phyloP scores from a whole-genome alignment of 2,888 invertebrate species.

The Pristionchus arcanus region DNA sequence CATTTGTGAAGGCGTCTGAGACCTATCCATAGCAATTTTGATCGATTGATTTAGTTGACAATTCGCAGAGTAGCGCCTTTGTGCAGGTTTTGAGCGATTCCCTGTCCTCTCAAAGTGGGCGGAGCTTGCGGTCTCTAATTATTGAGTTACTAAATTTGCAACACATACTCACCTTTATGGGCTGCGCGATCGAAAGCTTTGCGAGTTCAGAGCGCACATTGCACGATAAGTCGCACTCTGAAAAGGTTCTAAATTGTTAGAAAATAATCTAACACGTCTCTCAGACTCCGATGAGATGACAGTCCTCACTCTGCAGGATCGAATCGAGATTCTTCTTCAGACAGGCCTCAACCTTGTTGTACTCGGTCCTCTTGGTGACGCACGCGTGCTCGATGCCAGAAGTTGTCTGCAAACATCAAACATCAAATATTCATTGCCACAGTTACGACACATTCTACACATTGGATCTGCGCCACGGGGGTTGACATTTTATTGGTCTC shows the following conservation, averaged over 20 bases:
- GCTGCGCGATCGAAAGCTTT: not conserved
- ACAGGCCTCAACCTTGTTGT: not conserved
- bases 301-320: not conserved
- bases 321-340: conserved; percentile 10
- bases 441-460: not conserved
- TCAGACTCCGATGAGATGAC: too few species aligned
- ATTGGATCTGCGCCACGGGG: not conserved
- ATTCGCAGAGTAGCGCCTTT: too few species aligned
- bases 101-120: too few species aligned
- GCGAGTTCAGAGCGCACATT: conserved; percentile 4
- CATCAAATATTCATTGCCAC: not conserved
- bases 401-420: conserved; percentile 14
- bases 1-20: too few species aligned
- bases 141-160: too few species aligned
- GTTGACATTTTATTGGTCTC: not conserved
- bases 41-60: too few species aligned
- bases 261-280: too few species aligned
- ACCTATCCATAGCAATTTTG: too few species aligned
- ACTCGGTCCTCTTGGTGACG: not conserved
- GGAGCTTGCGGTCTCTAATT: too few species aligned
- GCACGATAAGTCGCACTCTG: conserved; percentile 20
- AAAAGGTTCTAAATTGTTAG: too few species aligned
- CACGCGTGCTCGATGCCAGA: conserved; percentile 50
- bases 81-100: too few species aligned
- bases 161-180: not conserved